These are phyloP conservation scores for Pteria penguin DNA, from an alignment of 2,888 invertebrate genomes.

Conservation along the genomic window DNA sequence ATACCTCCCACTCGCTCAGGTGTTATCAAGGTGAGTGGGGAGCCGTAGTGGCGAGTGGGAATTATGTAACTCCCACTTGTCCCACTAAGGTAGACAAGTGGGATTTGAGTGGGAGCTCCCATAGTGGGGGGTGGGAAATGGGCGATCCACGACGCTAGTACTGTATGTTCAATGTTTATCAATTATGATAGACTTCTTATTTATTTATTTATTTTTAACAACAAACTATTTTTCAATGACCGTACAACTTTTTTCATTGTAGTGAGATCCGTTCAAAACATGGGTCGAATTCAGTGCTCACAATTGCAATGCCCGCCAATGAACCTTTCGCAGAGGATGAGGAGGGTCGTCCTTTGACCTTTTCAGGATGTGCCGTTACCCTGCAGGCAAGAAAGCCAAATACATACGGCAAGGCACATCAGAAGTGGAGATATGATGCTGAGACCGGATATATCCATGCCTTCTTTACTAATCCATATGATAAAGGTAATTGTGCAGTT, in stretches of 20 bases:
- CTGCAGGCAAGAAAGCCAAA: conserved; percentile 71
- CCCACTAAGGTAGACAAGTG: too few relatives aligned
- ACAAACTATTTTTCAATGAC: conserved; percentile 1
- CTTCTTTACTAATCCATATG: conserved; percentile 74
- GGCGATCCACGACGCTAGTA: too few relatives aligned
- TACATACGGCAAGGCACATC: conserved; percentile 78
- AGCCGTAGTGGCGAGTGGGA: too few relatives aligned
- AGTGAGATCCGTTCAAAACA: conserved; percentile 76
- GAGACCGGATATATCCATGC: conserved; percentile 76
- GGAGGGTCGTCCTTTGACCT: conserved; percentile 65
- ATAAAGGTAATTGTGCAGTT: conserved; percentile 69
- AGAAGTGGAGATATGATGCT: conserved; percentile 77
- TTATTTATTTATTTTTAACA: background rate
- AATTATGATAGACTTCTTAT: too few relatives aligned
- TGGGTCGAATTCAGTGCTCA: conserved; percentile 73
- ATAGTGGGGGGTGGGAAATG: too few relatives aligned
- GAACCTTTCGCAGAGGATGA: conserved; percentile 59
- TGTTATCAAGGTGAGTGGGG: too few relatives aligned
- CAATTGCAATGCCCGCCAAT: conserved; percentile 74
- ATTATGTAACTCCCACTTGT: too few relatives aligned
- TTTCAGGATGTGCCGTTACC: conserved; percentile 72
- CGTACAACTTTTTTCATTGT: too few relatives aligned
- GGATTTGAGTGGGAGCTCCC: too few relatives aligned
- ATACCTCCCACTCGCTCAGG: too few relatives aligned
- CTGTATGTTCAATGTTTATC: too few relatives aligned